Base-by-base conservation (phyloP, 2,888 invertebrate species). In the Diloba caeruleocephala region DNA sequence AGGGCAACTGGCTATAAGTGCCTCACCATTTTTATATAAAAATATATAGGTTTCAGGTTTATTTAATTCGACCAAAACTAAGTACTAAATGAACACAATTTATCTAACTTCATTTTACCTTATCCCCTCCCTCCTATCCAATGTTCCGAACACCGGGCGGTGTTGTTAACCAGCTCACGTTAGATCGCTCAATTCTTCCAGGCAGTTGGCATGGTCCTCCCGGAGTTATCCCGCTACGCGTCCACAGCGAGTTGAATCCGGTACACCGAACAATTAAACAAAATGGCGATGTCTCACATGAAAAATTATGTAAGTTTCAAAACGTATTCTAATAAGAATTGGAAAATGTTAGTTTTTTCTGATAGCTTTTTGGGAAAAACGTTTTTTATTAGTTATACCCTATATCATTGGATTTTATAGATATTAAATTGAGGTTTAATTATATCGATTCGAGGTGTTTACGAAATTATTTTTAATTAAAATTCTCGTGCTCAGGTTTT, bases 161-260 rank as follows among this genome's bases (percentile, higher is more conserved):
- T 82, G 60, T 71, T 67, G 80, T 84, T 76, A 90, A 84, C 65
- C 74, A 71, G 72, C 85, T 91, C 48, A 90, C 63, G 54, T 43
- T 65, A 92, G 90, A 81, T 91, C 55, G 87, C 82, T n/a, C 86
- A 85, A 85, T 86, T 85, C 63, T 90, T 91, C 33, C 92, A 94
- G 92, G 95, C 94, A 9, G 88, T 95, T 15, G 94, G 94, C 4
- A 89, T 93, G 79, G 89, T 95, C 72, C 80, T 95, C 69, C 95
- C 95, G 42, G 94, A 94, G 65, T 78, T 95, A 14, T 94, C 95
- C 0, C 90, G 94, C 14, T 95, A 94, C 78, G 93, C 95, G 3
- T 93, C 94, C 31, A 94, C 95, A 4, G 95, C 94, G 33, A 93
- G 90, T 69, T 92, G 85, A 88, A 80, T 54, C 31, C 14, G 4